Conservation (phyloP, 2,888 invertebrate species). For the Heliothis peltigera region DNA sequence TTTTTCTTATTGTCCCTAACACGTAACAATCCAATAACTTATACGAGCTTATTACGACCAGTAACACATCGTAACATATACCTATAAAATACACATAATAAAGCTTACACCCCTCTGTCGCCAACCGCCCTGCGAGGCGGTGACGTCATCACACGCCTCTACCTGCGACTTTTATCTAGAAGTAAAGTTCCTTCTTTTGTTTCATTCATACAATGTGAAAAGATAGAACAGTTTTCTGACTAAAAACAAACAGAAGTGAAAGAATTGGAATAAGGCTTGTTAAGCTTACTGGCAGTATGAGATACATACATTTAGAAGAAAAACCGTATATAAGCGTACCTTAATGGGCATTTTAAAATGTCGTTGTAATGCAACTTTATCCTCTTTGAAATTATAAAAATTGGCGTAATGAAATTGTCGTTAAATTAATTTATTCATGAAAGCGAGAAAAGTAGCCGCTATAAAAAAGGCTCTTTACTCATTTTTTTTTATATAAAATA, state of each 20-base stretch:
- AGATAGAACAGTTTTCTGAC: not conserved
- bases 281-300: too few species aligned
- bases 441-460: slow-evolving; percentile 2
- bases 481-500: not conserved
- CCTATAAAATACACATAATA: slow-evolving; percentile 7
- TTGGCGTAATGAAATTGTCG: not conserved
- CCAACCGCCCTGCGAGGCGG: slow-evolving; percentile 9
- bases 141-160: slow-evolving; percentile 50
- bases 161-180: slow-evolving; percentile 30
- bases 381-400: not conserved
- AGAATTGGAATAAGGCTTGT: too few species aligned
- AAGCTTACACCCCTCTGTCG: slow-evolving; percentile 2
- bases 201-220: not conserved
- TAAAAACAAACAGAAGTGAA: too few species aligned
- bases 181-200: slow-evolving; percentile 31
- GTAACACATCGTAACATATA: slow-evolving; percentile 23
- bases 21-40: slow-evolving; percentile 33
- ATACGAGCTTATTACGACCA: slow-evolving; percentile 15
- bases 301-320: too few species aligned
- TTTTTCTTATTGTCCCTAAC: not conserved
- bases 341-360: not conserved
- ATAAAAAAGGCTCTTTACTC: not conserved
- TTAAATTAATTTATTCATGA: slow-evolving; percentile 1
- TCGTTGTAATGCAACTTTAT: not conserved
- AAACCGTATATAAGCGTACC: too few species aligned